These are phyloP conservation scores for Siphlonurus alternatus DNA, from an alignment of 2,888 invertebrate species.

Conservation along the genomic window DNA sequence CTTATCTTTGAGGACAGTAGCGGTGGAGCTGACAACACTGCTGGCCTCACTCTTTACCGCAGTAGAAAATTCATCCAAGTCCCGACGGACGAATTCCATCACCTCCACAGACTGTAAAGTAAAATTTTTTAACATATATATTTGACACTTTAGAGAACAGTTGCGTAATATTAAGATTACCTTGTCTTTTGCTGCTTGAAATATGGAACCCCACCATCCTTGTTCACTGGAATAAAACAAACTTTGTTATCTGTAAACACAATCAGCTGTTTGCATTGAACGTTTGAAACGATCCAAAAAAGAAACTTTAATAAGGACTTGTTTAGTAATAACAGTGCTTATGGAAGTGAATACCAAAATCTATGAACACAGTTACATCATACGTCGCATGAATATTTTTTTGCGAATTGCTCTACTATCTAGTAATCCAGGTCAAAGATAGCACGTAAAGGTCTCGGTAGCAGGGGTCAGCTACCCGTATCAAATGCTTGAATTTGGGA, in stretches of 20 bases:
- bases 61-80: conserved; percentile 53
- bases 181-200: conserved; percentile 39
- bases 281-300: too few relatives aligned
- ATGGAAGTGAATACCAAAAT: too few relatives aligned
- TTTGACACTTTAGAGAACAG: neutral
- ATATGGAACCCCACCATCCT: conserved; percentile 35
- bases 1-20: conserved; percentile 48
- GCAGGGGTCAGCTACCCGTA: too few relatives aligned
- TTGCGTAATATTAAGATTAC: conserved; percentile 23
- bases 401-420: neutral
- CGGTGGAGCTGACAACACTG: conserved; percentile 45
- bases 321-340: too few relatives aligned
- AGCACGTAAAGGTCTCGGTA: neutral
- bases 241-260: neutral
- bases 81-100: conserved; percentile 57
- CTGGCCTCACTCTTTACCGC: conserved; percentile 54
- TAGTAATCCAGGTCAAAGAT: neutral
- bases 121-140: conserved; percentile 5
- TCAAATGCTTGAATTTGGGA: too few relatives aligned
- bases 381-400: too few relatives aligned
- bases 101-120: conserved; percentile 49
- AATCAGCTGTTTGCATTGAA: neutral
- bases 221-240: neutral
- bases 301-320: too few relatives aligned
- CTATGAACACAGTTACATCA: too few relatives aligned